Percentiles rank a stretch among this genome's conserved stretches.
phyloP scores from a whole-genome alignment of 2,113 vertebrate genomes.

The Scortum barcoo region DNA sequence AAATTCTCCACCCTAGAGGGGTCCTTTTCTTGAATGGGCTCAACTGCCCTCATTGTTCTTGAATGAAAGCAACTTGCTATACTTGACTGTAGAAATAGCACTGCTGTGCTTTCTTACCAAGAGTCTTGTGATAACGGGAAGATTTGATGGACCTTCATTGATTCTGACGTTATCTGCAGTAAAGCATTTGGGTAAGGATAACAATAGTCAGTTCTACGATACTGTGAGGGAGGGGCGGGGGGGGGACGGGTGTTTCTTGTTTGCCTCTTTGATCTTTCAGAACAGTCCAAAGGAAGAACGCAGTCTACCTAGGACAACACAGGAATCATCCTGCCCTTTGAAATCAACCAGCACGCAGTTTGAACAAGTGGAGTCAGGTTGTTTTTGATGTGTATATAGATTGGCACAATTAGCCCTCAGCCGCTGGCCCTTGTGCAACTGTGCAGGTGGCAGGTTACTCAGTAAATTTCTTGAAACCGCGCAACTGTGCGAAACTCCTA shows the following conservation, averaged over 20 bases:
- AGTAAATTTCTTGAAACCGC: constrained; percentile 31
- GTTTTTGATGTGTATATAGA: constrained; percentile 9
- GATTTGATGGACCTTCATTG: constrained; percentile 75
- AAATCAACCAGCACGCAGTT: constrained; percentile 69
- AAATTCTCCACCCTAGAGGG: constrained; percentile 51
- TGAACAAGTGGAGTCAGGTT: constrained; percentile 72
- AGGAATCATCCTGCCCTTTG: constrained; percentile 70
- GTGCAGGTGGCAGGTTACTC: constrained; percentile 72
- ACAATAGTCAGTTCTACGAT: constrained; percentile 76
- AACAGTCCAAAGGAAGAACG: constrained; percentile 77
- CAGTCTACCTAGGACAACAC: constrained; percentile 74
- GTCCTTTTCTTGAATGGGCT: constrained; percentile 53
- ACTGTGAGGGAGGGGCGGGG: constrained; percentile 66
- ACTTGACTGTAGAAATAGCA: constrained; percentile 66
- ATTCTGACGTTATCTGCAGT: constrained; percentile 75
- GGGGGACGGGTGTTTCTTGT: constrained; percentile 74
- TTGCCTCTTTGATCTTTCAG: constrained; percentile 83
- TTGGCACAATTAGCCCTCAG: constrained; percentile 62
- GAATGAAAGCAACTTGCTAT: constrained; percentile 68
- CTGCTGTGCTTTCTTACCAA: constrained; percentile 67
- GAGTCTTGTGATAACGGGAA: constrained; percentile 70
- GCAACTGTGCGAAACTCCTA: constrained; percentile 75
- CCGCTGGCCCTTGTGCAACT: constrained; percentile 80
- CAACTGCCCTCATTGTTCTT: constrained; percentile 50
- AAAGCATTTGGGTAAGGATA: constrained; percentile 81